Conservation (phyloP, 2,888 invertebrate species). For the Pardosa pseudoannulata region DNA sequence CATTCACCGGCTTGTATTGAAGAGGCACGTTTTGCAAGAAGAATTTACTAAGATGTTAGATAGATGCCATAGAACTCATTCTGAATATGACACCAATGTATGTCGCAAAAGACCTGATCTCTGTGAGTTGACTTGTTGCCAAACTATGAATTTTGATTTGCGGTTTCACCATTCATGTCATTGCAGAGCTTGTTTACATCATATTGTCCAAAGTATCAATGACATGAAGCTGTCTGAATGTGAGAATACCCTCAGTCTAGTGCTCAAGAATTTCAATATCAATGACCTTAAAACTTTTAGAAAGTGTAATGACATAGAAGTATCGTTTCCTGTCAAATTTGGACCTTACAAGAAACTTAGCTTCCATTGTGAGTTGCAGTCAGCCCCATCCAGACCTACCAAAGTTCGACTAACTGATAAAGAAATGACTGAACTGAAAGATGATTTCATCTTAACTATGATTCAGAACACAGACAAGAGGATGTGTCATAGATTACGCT, state of each 20-base stretch:
- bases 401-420: conserved; percentile 34
- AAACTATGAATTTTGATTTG: conserved; percentile 31
- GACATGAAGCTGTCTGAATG: conserved; percentile 67
- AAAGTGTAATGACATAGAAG: conserved; percentile 56
- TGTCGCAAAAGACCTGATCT: conserved; percentile 42
- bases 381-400: neutral
- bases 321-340: conserved; percentile 63
- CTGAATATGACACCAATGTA: conserved; percentile 34
- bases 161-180: conserved; percentile 31
- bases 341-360: conserved; percentile 58
- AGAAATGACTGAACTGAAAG: conserved; percentile 56
- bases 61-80: conserved; percentile 66
- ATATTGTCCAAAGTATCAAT: conserved; percentile 31
- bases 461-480: conserved; percentile 71
- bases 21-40: conserved; percentile 71
- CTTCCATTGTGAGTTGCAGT: conserved; percentile 44
- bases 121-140: conserved; percentile 67
- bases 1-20: conserved; percentile 71
- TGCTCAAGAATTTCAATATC: conserved; percentile 49
- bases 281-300: conserved; percentile 40
- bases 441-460: conserved; percentile 73
- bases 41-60: conserved; percentile 72
- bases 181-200: conserved; percentile 59
- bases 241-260: conserved; percentile 56
- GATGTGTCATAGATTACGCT: conserved; percentile 70